Evolutionary conservation across 1,140 invertebrate genomes (phyloP), one percentile per base, ranked within the genome.

Genomic region (Cephus cinctus): DNA sequence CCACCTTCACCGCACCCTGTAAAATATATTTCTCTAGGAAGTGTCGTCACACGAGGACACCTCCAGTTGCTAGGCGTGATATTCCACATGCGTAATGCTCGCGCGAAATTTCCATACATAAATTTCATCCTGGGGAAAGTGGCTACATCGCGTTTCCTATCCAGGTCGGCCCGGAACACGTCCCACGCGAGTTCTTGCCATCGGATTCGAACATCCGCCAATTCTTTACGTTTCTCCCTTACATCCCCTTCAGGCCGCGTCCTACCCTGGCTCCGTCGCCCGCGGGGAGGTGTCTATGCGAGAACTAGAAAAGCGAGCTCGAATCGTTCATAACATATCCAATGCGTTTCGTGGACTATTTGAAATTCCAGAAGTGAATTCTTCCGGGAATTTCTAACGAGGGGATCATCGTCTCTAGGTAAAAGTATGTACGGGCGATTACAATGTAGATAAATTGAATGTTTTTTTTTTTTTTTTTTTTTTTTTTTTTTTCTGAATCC

Each of bases 51-150:
- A 54, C 55, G 49, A 64, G 59, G 58, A 61, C n/a, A n/a, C 57
- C 63, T 64, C 56, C 62, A 68, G 70, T 65, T 69, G 67, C 59
- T 63, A 47, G 59, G 51, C 57, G 48, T 63, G 67, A 68, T 71
- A 69, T 71, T 71, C 61, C 58, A 62, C 63, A 63, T 69, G 66
- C 65, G 67, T 71, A 68, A 71, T 68, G 61, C 64, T 63, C 56
- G 52, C 56, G 57, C 55, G 55, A 47, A 71, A 69, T 71, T 72
- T 67, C 58, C 63, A 72, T 70, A 67, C 62, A 65, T 72, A 69
- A 70, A 71, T 73, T 69, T 72, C 41, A 49, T 58, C 59, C 34
- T 36, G 50, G 52, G 43, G 43, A 63, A 65, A 69, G 59, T 62
- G 57, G 50, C 47, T 61, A 2, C 25, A 27, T 6, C 25, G 6